Conservation (phyloP, 2,888 invertebrate genomes). For the Drosophila neutralis region DNA sequence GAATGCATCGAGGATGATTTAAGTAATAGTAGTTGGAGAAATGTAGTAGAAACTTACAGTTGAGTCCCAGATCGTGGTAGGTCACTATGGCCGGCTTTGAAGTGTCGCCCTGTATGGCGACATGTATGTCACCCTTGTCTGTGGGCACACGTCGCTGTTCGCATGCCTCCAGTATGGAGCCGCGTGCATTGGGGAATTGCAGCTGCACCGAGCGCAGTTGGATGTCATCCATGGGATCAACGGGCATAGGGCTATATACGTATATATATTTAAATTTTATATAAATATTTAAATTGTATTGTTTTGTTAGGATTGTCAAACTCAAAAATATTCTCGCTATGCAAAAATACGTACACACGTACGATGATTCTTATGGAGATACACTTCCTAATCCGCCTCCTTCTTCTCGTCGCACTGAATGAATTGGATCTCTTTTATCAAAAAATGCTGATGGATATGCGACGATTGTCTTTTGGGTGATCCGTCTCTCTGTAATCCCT, state of each 20-base stretch:
- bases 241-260: conserved; percentile 89
- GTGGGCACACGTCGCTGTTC: conserved; percentile 92
- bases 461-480: conserved; percentile 39
- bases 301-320: conserved; percentile 27
- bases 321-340: conserved; percentile 4
- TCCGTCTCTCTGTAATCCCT: conserved; percentile 36
- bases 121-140: conserved; percentile 94
- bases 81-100: conserved; percentile 97
- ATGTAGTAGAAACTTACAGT: conserved; percentile 90
- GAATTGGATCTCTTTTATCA: conserved; percentile 75
- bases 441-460: conserved; percentile 13
- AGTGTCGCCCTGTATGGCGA: conserved; percentile 96
- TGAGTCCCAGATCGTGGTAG: conserved; percentile 99
- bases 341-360: conserved; percentile 13
- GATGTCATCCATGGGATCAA: conserved; percentile 96
- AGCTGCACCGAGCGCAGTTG: conserved; percentile 95
- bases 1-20: background rate
- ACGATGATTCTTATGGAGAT: conserved; percentile 50
- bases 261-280: conserved; percentile 7
- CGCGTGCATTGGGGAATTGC: conserved; percentile 91
- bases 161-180: conserved; percentile 84
- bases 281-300: conserved; percentile 8
- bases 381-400: conserved; percentile 39
- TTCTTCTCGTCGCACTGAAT: conserved; percentile 38
- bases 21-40: no score